These are phyloP conservation scores for Diachrysia chrysitis DNA, from an alignment of 2,888 invertebrate genomes.

Conservation along the genomic window DNA sequence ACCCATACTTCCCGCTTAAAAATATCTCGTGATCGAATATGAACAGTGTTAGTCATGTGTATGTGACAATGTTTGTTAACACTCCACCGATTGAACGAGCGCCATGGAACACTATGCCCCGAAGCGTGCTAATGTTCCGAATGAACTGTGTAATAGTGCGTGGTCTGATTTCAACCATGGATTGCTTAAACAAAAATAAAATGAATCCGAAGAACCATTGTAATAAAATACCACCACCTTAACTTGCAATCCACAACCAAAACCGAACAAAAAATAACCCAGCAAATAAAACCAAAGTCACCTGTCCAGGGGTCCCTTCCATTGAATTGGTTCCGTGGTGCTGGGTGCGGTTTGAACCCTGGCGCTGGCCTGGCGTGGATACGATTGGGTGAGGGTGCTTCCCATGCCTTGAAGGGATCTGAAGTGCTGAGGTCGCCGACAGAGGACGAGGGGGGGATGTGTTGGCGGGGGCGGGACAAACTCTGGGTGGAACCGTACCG, in stretches of 20 bases:
- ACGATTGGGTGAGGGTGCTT: constrained; percentile 65
- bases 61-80: constrained; percentile 42
- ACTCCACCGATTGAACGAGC: constrained; percentile 47
- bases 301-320: constrained; percentile 90
- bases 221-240: constrained; percentile 42
- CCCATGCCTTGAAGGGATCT: constrained; percentile 84
- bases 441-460: constrained; percentile 78
- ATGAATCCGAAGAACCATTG: constrained; percentile 34
- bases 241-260: constrained; percentile 74
- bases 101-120: constrained; percentile 57
- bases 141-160: constrained; percentile 55
- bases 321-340: constrained; percentile 81
- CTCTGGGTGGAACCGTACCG: constrained; percentile 87
- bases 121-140: constrained; percentile 51
- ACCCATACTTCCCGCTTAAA: constrained; percentile 29
- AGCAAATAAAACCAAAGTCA: constrained; percentile 89
- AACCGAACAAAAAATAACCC: constrained; percentile 67
- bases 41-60: constrained; percentile 44
- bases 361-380: constrained; percentile 64
- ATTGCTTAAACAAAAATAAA: constrained; percentile 57
- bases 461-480: constrained; percentile 79
- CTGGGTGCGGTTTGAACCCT: constrained; percentile 78
- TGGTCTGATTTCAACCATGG: constrained; percentile 68
- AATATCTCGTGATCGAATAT: constrained; percentile 17
- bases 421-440: constrained; percentile 79